These are phyloP conservation scores for Progne subis DNA, from an alignment of 2,113 vertebrate genomes.

Conservation along the genomic window DNA sequence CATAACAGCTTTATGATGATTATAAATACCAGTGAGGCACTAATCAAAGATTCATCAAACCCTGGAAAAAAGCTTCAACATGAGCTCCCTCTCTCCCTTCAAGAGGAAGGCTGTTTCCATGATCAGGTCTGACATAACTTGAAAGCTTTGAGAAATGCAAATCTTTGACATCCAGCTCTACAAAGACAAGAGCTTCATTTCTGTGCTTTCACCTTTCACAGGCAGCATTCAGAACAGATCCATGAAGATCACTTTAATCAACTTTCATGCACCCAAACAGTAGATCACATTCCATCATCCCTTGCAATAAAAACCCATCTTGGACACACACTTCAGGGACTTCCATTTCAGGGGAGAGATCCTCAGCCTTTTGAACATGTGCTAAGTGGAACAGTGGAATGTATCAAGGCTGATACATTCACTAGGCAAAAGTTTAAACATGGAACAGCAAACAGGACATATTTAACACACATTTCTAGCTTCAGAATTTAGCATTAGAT, in stretches of 20 bases:
- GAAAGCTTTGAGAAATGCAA: not conserved
- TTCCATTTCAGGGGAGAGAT: not conserved
- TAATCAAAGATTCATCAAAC: constrained; percentile 14
- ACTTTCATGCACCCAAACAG: not conserved
- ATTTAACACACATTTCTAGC: not conserved
- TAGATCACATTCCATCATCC: not conserved
- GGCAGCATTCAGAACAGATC: not conserved
- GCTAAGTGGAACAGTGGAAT: not conserved
- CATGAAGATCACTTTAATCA: not conserved
- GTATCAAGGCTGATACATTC: not conserved
- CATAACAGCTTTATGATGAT: not conserved
- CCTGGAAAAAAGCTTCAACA: not conserved
- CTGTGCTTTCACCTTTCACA: not conserved
- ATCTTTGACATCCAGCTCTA: not conserved
- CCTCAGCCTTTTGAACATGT: not conserved
- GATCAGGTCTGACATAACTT: not conserved
- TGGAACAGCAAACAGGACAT: not conserved
- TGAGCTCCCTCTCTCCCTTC: not conserved
- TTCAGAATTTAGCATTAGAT: not conserved
- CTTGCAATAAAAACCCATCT: not conserved
- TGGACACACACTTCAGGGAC: not conserved
- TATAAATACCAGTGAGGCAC: not conserved
- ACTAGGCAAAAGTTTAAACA: not conserved
- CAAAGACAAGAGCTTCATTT: not conserved
- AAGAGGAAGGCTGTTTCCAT: not conserved